These are phyloP conservation scores for Euura saliciscinereae DNA, from an alignment of 1,140 invertebrate genomes.

Conservation along the genomic window DNA sequence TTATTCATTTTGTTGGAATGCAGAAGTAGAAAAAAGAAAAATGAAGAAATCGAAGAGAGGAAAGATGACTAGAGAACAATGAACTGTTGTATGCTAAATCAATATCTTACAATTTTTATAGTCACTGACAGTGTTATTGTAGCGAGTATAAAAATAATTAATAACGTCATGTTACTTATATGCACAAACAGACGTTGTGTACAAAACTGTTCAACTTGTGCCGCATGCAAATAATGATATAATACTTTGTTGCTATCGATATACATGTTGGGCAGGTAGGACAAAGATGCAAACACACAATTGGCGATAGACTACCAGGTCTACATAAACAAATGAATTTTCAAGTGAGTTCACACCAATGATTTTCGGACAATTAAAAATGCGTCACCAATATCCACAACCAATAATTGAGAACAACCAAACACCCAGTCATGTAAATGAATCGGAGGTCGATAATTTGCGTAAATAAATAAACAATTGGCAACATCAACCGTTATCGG, in stretches of 20 bases:
- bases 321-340: no score
- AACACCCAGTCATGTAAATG: neutral
- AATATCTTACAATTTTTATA: no score
- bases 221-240: constrained; percentile 1
- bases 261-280: neutral
- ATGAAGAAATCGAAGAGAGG: no score
- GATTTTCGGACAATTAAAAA: neutral
- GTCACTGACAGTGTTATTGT: no score
- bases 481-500: neutral
- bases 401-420: neutral
- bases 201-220: neutral
- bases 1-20: neutral
- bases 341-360: neutral
- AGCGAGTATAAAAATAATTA: no score
- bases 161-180: no score
- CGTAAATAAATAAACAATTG: neutral
- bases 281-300: neutral
- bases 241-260: neutral
- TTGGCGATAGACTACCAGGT: no score
- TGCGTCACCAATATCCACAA: neutral
- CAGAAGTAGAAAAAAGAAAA: no score
- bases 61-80: no score
- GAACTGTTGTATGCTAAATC: no score
- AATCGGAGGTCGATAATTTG: neutral
- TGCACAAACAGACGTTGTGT: no score